Evolutionary conservation across 2,113 vertebrate species (phyloP), one percentile per base, ranked within the genome.

Genomic region (Myotis brandtii): DNA sequence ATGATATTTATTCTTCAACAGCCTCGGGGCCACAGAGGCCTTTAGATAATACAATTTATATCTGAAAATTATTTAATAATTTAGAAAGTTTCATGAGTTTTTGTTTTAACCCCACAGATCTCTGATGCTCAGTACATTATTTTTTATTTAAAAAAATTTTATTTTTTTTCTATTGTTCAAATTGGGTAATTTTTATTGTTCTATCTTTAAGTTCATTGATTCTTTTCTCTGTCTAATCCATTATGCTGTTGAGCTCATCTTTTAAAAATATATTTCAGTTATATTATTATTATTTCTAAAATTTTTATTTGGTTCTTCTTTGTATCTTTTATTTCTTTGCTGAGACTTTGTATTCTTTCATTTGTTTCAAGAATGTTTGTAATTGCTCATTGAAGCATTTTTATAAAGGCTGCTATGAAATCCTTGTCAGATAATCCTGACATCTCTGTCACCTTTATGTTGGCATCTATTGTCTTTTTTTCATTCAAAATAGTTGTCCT

Each of bases 11-110:
- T 80, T 90, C 27, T 79, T 64, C 43, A 86, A 50, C 46, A 85
- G 27, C 46, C 27, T n/a, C 12, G 5, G 56, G 64, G 13, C 43
- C 79, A 88, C 62, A 92, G 48, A 80, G 62, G 69, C 50, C 20
- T 94, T 64, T 67, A 82, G 30, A 40, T 85, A 91, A 69, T 95
- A 72, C n/a, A 86, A 21, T 85, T 86, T 97, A n/a, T 14, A 40
- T 27, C 18, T 40, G 17, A 85, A 54, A 81, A 85, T 48, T 73
- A 23, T 54, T 54, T 90, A 85, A 46, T 96, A 48, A 79, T 64
- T 90, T 90, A 73, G 62, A 67, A 82, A 75, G 37, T 94, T 59
- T 70, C 4, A 16, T 69, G 79, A 64, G 30, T 67, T 82, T 93
- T 89, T 77, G 6, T 87, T 66, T 94, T 86, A 76, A 18, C 77